A percentile compares a stretch with the other conserved stretches of the same genome.
Conservation (phyloP, 2,113 vertebrate genomes). For the Pseudopipra pipra region DNA sequence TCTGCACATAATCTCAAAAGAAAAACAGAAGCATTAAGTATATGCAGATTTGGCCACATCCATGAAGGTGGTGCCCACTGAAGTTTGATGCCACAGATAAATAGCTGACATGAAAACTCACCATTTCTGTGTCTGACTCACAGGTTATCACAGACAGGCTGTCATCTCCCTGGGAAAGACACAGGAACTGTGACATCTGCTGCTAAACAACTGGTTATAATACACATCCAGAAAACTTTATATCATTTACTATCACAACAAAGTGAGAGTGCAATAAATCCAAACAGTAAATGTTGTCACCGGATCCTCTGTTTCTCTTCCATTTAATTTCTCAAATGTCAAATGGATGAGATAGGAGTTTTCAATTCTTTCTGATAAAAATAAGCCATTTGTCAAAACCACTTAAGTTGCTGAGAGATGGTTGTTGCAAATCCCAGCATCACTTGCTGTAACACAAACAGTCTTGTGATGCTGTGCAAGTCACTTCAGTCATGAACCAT, state of each 20-base stretch:
- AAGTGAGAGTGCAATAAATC: not conserved
- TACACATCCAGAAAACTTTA: not conserved
- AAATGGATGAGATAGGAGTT: not conserved
- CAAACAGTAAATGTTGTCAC: not conserved
- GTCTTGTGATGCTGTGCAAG: not conserved
- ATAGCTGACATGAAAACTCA: constrained; percentile 42
- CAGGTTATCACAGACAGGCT: constrained; percentile 76
- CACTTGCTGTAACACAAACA: not conserved
- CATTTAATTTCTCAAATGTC: not conserved
- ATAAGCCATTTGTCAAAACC: not conserved
- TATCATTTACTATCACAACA: not conserved
- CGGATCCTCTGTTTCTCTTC: not conserved
- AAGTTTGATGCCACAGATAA: not conserved
- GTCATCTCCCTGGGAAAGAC: constrained; percentile 78
- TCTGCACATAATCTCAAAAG: not conserved
- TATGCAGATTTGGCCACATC: not conserved
- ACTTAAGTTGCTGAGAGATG: not conserved
- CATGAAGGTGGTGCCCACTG: not conserved
- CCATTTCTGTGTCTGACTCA: constrained; percentile 76
- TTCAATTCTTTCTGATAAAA: not conserved
- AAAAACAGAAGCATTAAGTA: not conserved
- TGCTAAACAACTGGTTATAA: not conserved
- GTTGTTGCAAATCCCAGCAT: not conserved
- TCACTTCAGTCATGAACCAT: not conserved
- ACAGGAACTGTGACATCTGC: not conserved